Evolutionary conservation across 2,888 invertebrate species (phyloP).

Genomic region (Drosophila multiciliata): DNA sequence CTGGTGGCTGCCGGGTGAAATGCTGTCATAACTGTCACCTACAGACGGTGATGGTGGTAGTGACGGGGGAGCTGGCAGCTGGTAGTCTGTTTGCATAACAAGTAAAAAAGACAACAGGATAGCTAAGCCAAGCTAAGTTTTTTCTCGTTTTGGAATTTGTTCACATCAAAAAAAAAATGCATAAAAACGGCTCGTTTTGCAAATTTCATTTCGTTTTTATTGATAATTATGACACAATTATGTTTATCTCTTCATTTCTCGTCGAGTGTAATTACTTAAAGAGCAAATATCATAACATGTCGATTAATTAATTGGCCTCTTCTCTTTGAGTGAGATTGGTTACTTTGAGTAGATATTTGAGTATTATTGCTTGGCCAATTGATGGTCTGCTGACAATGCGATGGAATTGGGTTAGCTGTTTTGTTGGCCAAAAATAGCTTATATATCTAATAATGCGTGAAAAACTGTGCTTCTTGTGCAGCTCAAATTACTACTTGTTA

Average conservation of each 20-base stretch:
- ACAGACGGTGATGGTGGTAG: not conserved
- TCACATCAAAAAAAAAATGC: too few species aligned
- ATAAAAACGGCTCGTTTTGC: not conserved
- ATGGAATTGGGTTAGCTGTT: constrained; percentile 43
- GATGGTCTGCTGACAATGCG: constrained; percentile 46
- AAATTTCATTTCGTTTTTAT: too few species aligned
- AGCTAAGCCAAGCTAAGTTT: constrained; percentile 1
- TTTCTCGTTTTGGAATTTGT: too few species aligned
- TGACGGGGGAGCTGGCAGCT: not conserved
- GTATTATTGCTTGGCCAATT: not conserved
- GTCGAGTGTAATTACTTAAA: not conserved
- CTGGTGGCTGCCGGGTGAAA: constrained; percentile 69
- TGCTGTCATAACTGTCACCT: constrained; percentile 50
- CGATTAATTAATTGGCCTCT: not conserved
- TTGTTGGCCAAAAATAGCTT: constrained; percentile 26
- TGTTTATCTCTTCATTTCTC: not conserved
- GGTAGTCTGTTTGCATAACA: not conserved
- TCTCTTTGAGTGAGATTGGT: not conserved
- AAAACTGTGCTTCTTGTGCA: constrained; percentile 60
- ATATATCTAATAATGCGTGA: constrained; percentile 65
- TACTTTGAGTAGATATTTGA: not conserved
- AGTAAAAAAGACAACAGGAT: constrained; percentile 26
- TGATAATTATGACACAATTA: not conserved
- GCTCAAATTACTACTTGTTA: constrained; percentile 30
- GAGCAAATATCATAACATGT: not conserved